phyloP scores from a whole-genome alignment of 1,140 invertebrate species.

The Drosophila willistoni region DNA sequence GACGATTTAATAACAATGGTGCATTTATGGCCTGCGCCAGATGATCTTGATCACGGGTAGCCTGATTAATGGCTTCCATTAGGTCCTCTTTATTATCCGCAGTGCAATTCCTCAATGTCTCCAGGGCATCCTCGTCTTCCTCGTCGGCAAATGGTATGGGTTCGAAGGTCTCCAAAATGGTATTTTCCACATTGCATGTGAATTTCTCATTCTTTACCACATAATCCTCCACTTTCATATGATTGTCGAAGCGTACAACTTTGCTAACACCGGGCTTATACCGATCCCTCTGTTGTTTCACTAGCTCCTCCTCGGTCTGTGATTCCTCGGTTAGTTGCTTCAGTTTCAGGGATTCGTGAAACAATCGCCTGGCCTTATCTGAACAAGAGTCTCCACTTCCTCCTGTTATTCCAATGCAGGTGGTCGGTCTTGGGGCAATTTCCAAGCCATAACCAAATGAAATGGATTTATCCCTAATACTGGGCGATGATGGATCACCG shows the following conservation, averaged over 20 bases:
- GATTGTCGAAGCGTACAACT: conserved; percentile 79
- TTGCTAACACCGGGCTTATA: conserved; percentile 81
- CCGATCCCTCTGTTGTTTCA: conserved; percentile 43
- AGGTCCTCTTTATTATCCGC: conserved; percentile 60
- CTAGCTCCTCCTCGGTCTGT: conserved; percentile 32
- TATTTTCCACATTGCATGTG: conserved; percentile 82
- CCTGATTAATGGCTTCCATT: conserved; percentile 59
- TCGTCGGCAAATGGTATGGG: conserved; percentile 82
- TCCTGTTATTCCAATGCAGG: conserved; percentile 85
- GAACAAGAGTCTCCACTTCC: conserved; percentile 30
- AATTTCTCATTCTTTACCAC: conserved; percentile 77
- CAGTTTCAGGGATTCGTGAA: conserved; percentile 56
- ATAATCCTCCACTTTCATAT: conserved; percentile 79
- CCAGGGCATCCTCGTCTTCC: conserved; percentile 71
- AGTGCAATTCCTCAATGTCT: conserved; percentile 65
- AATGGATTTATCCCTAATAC: conserved; percentile 87
- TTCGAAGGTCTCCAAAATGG: conserved; percentile 81
- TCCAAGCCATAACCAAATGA: conserved; percentile 89
- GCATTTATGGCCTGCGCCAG: conserved; percentile 80
- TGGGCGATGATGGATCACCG: conserved; percentile 82
- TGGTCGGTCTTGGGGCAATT: conserved; percentile 87
- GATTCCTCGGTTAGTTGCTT: conserved; percentile 69
- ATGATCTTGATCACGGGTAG: conserved; percentile 45
- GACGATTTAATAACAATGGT: conserved; percentile 70
- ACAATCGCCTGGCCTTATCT: conserved; percentile 51